phyloP scores from a whole-genome alignment of 2,888 invertebrate genomes.

The Drosophila mimetica region DNA sequence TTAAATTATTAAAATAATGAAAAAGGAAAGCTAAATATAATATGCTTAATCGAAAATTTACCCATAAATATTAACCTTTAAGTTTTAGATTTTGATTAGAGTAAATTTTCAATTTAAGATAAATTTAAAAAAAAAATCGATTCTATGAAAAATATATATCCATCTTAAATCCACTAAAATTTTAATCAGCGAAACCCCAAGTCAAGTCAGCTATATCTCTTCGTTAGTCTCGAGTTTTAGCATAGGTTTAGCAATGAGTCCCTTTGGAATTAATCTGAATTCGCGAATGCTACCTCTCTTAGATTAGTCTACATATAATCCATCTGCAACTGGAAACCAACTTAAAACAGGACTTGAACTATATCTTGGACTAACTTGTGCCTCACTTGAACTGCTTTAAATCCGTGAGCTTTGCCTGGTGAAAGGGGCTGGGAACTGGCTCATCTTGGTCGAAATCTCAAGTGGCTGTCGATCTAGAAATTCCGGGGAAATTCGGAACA shows the following conservation, averaged over 20 bases:
- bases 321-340: neutral
- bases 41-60: no score
- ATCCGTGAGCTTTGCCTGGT: slow-evolving; percentile 30
- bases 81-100: no score
- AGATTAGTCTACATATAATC: neutral
- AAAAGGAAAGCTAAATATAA: no score
- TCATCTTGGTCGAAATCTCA: slow-evolving; percentile 42
- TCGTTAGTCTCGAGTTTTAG: neutral
- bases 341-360: slow-evolving; percentile 4
- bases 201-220: neutral
- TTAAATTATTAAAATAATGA: no score
- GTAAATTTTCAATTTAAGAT: no score
- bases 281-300: neutral
- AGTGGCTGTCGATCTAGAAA: slow-evolving; percentile 28
- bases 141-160: no score
- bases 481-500: slow-evolving; percentile 50
- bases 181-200: no score
- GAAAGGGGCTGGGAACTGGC: slow-evolving; percentile 56
- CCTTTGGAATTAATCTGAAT: neutral
- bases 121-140: no score
- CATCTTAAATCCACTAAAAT: no score
- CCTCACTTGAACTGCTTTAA: slow-evolving; percentile 48
- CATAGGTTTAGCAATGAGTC: neutral
- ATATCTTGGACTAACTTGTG: slow-evolving; percentile 49
- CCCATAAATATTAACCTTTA: no score